Percentiles rank a stretch among this genome's conserved stretches.
Evolutionary conservation across 2,113 vertebrate genomes (phyloP).

Genomic region (Perccottus glenii): DNA sequence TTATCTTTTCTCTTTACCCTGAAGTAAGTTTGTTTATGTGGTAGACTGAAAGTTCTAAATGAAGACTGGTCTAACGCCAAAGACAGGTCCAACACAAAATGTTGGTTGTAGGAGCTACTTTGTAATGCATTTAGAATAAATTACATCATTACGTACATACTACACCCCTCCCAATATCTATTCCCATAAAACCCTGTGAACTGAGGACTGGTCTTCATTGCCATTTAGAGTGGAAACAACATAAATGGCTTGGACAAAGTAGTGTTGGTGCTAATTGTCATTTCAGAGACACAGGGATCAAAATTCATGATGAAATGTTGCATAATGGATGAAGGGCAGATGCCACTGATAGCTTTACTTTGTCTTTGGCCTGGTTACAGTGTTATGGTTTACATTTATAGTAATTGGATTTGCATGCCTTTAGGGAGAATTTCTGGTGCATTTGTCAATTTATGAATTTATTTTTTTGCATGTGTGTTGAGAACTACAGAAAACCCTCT

Average conservation of each 20-base stretch:
- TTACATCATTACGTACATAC: not conserved
- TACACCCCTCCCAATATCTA: not conserved
- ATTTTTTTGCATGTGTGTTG: not conserved
- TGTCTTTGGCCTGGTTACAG: not conserved
- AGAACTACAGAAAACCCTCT: not conserved
- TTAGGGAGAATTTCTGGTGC: not conserved
- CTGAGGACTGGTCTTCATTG: not conserved
- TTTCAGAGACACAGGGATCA: not conserved
- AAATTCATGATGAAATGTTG: not conserved
- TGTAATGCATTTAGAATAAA: not conserved
- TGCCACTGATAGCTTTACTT: not conserved
- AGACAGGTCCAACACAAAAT: too few relatives aligned
- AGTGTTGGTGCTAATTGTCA: not conserved
- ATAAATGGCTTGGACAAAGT: not conserved
- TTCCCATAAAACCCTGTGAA: not conserved
- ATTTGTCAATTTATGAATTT: not conserved
- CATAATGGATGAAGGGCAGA: constrained; percentile 7
- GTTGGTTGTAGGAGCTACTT: too few relatives aligned
- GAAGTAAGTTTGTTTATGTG: too few relatives aligned
- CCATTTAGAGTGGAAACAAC: not conserved
- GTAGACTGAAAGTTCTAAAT: too few relatives aligned
- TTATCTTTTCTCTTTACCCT: too few relatives aligned
- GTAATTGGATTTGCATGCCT: not conserved
- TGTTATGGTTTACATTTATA: not conserved
- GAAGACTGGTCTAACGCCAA: too few relatives aligned